Conservation (phyloP, 2,113 vertebrate genomes). For the Leptodactylus fuscus region DNA sequence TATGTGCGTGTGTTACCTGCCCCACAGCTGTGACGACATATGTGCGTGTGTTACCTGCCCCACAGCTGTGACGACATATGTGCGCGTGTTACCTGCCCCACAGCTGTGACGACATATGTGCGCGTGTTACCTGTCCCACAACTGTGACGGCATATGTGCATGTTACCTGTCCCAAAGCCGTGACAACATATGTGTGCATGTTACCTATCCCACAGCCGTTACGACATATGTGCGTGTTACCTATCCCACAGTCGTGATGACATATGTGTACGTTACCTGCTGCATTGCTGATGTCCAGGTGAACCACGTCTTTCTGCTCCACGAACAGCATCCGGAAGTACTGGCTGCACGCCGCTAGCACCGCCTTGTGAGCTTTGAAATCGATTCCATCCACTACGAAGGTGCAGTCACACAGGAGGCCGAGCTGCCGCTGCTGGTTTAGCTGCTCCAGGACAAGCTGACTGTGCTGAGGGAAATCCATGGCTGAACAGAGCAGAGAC, state of each 20-base stretch:
- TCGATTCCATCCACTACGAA: conserved; percentile 96
- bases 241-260: neutral
- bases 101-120: too few species aligned
- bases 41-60: too few species aligned
- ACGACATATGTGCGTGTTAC: neutral
- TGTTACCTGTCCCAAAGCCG: too few species aligned
- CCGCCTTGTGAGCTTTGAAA: conserved; percentile 96
- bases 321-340: conserved; percentile 95
- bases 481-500: conserved; percentile 68
- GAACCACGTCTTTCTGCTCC: conserved; percentile 97
- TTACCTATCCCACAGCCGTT: too few species aligned
- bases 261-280: conserved; percentile 79
- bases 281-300: conserved; percentile 96
- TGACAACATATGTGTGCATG: too few species aligned
- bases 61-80: too few species aligned
- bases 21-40: too few species aligned
- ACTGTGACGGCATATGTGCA: too few species aligned
- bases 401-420: conserved; percentile 95
- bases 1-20: too few species aligned
- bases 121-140: too few species aligned
- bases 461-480: conserved; percentile 98
- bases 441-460: conserved; percentile 91
- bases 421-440: conserved; percentile 91
- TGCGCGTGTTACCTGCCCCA: too few species aligned
- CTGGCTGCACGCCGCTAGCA: conserved; percentile 93